Evolutionary conservation across 2,888 invertebrate species (phyloP).

Genomic region (Drosophila demipolita): DNA sequence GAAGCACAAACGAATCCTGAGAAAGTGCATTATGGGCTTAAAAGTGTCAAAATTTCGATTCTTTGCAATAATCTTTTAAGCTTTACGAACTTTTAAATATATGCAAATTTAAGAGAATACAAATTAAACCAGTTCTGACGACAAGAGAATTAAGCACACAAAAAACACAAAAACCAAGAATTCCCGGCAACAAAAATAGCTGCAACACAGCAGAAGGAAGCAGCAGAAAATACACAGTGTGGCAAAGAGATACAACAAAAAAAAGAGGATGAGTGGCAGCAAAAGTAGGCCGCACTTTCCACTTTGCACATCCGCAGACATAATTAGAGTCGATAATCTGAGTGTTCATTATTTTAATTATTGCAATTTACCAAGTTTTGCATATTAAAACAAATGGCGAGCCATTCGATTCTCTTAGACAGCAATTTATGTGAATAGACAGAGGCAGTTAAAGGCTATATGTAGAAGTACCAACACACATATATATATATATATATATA

Average conservation of each 20-base stretch:
- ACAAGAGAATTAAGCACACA: conserved; percentile 1
- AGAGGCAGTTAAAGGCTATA: conserved; percentile 14
- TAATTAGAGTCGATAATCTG: conserved; percentile 79
- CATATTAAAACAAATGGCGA: conserved; percentile 78
- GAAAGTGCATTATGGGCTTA: neutral
- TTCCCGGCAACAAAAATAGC: neutral
- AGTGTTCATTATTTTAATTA: conserved; percentile 80
- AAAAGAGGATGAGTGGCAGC: conserved; percentile 4
- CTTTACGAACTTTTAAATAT: conserved; percentile 11
- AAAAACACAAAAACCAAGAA: conserved; percentile 1
- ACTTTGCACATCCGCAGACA: conserved; percentile 58
- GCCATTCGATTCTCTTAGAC: conserved; percentile 63
- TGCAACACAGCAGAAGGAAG: conserved; percentile 4
- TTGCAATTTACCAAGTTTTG: conserved; percentile 75
- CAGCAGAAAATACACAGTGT: neutral
- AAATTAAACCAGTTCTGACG: conserved; percentile 5
- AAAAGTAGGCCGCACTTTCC: conserved; percentile 16
- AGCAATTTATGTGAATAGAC: conserved; percentile 60
- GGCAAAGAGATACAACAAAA: neutral
- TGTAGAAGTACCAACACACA: neutral
- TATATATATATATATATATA: neutral
- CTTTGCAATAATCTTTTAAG: conserved; percentile 7
- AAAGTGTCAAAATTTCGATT: neutral
- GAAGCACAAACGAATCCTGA: neutral
- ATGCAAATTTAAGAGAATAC: conserved; percentile 10